Percentiles rank a stretch among this genome's conserved stretches.
phyloP scores from a whole-genome alignment of 2,797 vertebrate species.

The Bryconaethiops microstoma region DNA sequence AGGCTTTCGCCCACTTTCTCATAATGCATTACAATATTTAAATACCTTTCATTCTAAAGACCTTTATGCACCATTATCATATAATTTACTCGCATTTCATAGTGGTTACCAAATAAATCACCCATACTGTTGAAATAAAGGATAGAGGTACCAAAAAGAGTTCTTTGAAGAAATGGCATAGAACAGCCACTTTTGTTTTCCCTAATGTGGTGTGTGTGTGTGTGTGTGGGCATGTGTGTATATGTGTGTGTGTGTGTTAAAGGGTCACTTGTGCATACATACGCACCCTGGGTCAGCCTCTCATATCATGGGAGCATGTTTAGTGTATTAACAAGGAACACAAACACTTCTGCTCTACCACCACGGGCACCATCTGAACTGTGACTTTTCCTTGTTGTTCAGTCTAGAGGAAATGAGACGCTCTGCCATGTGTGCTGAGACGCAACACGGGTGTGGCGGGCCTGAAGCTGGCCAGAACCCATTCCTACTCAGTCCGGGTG shows the following conservation, averaged over 20 bases:
- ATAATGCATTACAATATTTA: no score
- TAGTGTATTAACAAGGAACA: slow-evolving; percentile 9
- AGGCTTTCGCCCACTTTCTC: no score
- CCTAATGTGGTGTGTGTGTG: neutral
- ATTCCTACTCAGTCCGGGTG: slow-evolving; percentile 1
- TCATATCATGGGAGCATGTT: neutral
- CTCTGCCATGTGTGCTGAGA: slow-evolving; percentile 54
- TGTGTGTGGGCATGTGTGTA: neutral
- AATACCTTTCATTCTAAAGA: no score
- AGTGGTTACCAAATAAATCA: no score
- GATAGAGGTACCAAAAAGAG: no score
- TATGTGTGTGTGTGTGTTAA: neutral
- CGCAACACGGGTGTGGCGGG: slow-evolving; percentile 46
- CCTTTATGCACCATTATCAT: no score
- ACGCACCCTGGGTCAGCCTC: neutral
- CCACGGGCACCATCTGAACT: neutral
- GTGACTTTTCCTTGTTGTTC: slow-evolving; percentile 22
- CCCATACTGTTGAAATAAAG: no score
- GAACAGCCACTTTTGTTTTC: no score
- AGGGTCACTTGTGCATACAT: neutral
- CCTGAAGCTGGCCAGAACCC: slow-evolving; percentile 38
- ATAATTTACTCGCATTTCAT: no score
- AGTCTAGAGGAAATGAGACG: slow-evolving; percentile 57
- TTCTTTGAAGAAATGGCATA: no score
- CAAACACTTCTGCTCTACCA: neutral